A percentile compares a stretch with the other conserved stretches of the same genome.
phyloP scores from a whole-genome alignment of 2,113 vertebrate species.

The Misgurnus mizolepis region DNA sequence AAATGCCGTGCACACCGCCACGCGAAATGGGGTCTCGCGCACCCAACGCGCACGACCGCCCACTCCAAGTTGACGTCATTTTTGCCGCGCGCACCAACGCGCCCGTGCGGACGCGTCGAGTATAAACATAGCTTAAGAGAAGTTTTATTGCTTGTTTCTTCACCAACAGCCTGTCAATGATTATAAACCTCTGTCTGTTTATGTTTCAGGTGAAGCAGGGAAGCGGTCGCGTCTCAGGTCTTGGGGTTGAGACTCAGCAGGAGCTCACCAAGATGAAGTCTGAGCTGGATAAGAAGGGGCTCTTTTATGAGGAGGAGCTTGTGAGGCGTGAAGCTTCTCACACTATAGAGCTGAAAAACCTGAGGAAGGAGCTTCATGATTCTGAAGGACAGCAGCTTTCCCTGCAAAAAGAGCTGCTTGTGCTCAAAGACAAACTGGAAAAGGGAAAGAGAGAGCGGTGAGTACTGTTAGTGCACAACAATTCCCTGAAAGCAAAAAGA shows the following conservation, averaged over 20 bases:
- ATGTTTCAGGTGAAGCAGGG: constrained; percentile 82
- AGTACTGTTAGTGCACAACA: neutral
- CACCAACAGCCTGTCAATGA: neutral
- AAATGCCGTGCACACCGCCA: too few relatives aligned
- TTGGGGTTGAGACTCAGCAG: constrained; percentile 82
- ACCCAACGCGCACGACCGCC: too few relatives aligned
- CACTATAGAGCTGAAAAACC: constrained; percentile 85
- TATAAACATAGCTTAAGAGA: too few relatives aligned
- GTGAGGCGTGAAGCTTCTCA: constrained; percentile 87
- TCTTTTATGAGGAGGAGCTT: constrained; percentile 93
- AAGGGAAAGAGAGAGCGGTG: constrained; percentile 88
- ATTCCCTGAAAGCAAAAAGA: neutral
- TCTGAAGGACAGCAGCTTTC: constrained; percentile 87
- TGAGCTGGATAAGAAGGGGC: constrained; percentile 91
- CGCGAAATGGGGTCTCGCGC: too few relatives aligned
- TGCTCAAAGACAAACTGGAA: constrained; percentile 89
- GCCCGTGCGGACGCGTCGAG: too few relatives aligned
- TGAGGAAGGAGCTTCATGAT: constrained; percentile 91
- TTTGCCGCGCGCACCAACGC: too few relatives aligned
- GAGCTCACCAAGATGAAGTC: constrained; percentile 88
- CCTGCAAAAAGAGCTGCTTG: constrained; percentile 86
- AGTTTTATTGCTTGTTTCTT: too few relatives aligned
- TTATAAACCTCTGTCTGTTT: neutral
- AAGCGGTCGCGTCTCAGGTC: constrained; percentile 71
- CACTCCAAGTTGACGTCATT: too few relatives aligned